Conservation (phyloP, 2,797 vertebrate species). For the Halcyon leucocephala region DNA sequence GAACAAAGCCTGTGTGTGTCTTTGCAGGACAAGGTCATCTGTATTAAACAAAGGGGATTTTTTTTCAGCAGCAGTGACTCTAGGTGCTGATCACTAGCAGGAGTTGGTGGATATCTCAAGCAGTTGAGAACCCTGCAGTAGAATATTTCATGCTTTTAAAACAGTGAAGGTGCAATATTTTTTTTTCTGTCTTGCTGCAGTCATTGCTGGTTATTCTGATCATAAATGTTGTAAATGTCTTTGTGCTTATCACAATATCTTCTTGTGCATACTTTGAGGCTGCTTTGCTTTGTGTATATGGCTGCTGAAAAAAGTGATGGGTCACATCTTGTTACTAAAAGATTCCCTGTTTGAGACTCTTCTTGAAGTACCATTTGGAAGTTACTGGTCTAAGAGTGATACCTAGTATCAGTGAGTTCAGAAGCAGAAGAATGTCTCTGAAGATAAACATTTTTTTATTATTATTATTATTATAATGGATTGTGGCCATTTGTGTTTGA, state of each 20-base stretch:
- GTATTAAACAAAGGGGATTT: slow-evolving; percentile 25
- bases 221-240: not conserved
- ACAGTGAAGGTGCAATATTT: not conserved
- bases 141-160: not conserved
- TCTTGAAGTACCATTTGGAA: not conserved
- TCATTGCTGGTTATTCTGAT: not conserved
- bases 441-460: not conserved
- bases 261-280: not conserved
- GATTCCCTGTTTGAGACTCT: not conserved
- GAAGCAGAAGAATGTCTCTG: not conserved
- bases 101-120: not conserved
- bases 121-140: not conserved
- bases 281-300: not conserved
- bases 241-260: not conserved
- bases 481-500: not conserved
- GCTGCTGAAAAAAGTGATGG: not conserved
- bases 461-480: not conserved
- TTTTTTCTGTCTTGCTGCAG: not conserved
- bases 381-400: not conserved
- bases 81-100: slow-evolving; percentile 27
- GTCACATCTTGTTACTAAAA: not conserved
- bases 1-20: not conserved
- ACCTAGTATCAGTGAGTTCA: not conserved
- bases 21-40: slow-evolving; percentile 15
- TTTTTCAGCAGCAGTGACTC: slow-evolving; percentile 27